Percentiles rank a stretch among this genome's conserved stretches.
Evolutionary conservation across 2,113 vertebrate genomes (phyloP).

Genomic region (Gracilinanus agilis): DNA sequence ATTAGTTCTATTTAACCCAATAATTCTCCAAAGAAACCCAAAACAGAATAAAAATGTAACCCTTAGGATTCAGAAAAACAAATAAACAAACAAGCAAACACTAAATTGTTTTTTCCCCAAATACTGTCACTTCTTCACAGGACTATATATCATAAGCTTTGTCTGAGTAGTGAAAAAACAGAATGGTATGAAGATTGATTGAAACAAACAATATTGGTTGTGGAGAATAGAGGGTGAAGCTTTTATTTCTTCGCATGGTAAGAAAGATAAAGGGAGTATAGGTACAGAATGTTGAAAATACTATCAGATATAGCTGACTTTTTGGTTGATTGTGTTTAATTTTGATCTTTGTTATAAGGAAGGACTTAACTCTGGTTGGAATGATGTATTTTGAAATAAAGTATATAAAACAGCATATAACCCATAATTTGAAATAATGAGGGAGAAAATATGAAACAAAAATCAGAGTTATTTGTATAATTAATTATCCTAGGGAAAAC

Average conservation of each 20-base stretch:
- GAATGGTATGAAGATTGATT: background rate
- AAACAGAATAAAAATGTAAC: conserved; percentile 10
- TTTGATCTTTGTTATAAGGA: background rate
- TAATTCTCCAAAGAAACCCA: conserved; percentile 32
- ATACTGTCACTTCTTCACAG: conserved; percentile 8
- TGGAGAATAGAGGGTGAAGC: background rate
- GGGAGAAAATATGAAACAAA: background rate
- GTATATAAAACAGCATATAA: background rate
- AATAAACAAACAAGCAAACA: background rate
- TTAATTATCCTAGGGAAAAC: conserved; percentile 3
- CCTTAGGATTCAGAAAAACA: background rate
- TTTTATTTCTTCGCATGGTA: background rate
- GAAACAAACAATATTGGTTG: background rate
- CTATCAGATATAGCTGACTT: background rate
- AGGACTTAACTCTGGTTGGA: background rate
- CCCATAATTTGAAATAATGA: background rate
- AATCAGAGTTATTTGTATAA: background rate
- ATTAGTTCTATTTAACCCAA: background rate
- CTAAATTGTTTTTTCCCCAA: background rate
- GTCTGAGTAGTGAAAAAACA: conserved; percentile 6
- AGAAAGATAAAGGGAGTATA: background rate
- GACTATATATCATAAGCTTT: background rate
- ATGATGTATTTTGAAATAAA: background rate
- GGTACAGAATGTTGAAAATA: background rate
- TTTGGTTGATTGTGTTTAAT: background rate